These are phyloP conservation scores for Crotalus helleri DNA, from an alignment of 2,113 vertebrate genomes.

Conservation along the genomic window DNA sequence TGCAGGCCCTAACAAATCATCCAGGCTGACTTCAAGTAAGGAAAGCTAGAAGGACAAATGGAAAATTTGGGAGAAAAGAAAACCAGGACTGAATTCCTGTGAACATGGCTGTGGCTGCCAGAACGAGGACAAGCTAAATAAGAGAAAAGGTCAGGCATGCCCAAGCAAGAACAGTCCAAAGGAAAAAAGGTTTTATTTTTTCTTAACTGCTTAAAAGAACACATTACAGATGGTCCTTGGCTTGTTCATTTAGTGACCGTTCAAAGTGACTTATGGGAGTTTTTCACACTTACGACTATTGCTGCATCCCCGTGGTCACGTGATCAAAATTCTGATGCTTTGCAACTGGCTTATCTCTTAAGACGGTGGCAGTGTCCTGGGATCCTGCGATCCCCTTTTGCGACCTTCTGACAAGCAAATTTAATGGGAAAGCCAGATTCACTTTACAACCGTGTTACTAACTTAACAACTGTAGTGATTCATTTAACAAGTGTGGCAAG, in stretches of 20 bases:
- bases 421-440: background rate
- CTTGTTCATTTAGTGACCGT: background rate
- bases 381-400: background rate
- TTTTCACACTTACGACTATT: background rate
- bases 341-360: background rate
- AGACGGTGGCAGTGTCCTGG: background rate
- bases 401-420: background rate
- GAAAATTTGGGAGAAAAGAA: slow-evolving; percentile 33
- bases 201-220: background rate
- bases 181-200: background rate
- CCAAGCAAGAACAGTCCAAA: slow-evolving; percentile 4
- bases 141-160: background rate
- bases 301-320: background rate
- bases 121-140: background rate
- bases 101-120: slow-evolving; percentile 12
- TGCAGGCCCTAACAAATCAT: slow-evolving; percentile 54
- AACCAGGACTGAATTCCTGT: slow-evolving; percentile 29
- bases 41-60: slow-evolving; percentile 53
- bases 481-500: background rate
- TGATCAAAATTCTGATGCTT: background rate
- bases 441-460: background rate
- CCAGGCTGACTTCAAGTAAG: slow-evolving; percentile 38
- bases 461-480: background rate
- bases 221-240: background rate
- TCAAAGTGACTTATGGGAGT: background rate